Conservation (phyloP, 30 jellyfish, hydroid and myxozoan genomes). For the Chironex yamaguchii region DNA sequence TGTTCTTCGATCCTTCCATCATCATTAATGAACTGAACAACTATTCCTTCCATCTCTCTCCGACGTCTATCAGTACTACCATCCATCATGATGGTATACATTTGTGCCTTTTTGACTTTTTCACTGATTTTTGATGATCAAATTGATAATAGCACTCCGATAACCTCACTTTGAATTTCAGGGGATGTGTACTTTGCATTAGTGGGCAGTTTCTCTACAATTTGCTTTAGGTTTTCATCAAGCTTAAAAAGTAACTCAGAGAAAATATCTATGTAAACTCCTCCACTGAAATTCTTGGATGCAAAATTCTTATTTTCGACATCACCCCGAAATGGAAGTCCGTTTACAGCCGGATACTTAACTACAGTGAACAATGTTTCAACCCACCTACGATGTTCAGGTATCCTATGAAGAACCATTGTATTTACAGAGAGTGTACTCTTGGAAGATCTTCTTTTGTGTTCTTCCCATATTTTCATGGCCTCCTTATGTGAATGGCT, state of each 20-base stretch:
- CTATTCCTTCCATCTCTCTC: slow-evolving; percentile 32
- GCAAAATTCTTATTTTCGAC: not conserved
- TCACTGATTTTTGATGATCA: slow-evolving; percentile 5
- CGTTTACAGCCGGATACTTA: no score
- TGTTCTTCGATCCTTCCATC: slow-evolving; percentile 16
- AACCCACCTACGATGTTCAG: no score
- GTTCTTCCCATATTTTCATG: no score
- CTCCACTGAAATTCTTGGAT: not conserved
- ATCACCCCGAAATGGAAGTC: slow-evolving; percentile 9
- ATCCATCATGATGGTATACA: slow-evolving; percentile 15
- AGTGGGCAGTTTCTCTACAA: slow-evolving; percentile 20
- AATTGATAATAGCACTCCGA: slow-evolving; percentile 11
- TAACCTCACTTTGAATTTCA: slow-evolving; percentile 31
- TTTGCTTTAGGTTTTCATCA: not conserved
- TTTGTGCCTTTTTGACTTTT: not conserved
- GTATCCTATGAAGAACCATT: no score
- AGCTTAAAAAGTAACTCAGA: slow-evolving; percentile 12
- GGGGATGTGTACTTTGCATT: slow-evolving; percentile 35
- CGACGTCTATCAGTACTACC: slow-evolving; percentile 10
- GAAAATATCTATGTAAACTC: slow-evolving; percentile 22
- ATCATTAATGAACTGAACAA: not conserved
- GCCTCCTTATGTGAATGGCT: no score
- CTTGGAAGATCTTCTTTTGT: no score
- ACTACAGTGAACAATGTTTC: no score
- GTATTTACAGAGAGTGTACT: no score